phyloP scores from a whole-genome alignment of 2,113 vertebrate genomes.

The Lathamus discolor region DNA sequence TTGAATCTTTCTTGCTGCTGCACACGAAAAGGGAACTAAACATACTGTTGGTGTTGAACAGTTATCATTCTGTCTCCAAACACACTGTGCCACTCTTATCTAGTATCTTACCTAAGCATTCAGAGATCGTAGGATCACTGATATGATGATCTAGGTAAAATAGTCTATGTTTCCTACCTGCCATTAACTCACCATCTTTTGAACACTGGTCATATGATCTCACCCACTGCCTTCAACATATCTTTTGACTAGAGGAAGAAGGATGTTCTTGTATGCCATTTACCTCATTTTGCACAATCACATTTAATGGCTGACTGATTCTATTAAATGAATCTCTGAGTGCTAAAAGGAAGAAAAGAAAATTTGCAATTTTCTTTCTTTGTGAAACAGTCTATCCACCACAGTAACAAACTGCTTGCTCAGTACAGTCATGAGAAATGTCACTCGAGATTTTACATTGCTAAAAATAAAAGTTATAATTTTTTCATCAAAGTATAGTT shows the following conservation, averaged over 20 bases:
- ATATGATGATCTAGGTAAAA: neutral
- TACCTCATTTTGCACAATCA: neutral
- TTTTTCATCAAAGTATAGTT: neutral
- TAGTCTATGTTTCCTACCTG: neutral
- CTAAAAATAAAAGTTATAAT: conserved; percentile 21
- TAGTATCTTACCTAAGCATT: neutral
- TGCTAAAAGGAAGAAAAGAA: neutral
- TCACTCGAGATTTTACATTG: neutral
- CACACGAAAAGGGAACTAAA: neutral
- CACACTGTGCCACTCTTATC: neutral
- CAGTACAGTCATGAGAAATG: neutral
- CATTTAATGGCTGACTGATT: neutral
- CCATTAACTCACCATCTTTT: neutral
- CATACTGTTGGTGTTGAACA: neutral
- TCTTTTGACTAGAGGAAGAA: neutral
- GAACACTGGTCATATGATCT: neutral
- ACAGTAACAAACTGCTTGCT: neutral
- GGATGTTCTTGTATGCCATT: neutral
- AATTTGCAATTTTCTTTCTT: neutral
- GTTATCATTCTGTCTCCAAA: neutral
- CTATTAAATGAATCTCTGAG: neutral
- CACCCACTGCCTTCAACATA: neutral
- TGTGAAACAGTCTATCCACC: neutral
- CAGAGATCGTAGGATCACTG: neutral
- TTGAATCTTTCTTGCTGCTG: neutral